Base-by-base conservation (phyloP, 2,888 invertebrate species). In the Cataglyphis albicans region DNA sequence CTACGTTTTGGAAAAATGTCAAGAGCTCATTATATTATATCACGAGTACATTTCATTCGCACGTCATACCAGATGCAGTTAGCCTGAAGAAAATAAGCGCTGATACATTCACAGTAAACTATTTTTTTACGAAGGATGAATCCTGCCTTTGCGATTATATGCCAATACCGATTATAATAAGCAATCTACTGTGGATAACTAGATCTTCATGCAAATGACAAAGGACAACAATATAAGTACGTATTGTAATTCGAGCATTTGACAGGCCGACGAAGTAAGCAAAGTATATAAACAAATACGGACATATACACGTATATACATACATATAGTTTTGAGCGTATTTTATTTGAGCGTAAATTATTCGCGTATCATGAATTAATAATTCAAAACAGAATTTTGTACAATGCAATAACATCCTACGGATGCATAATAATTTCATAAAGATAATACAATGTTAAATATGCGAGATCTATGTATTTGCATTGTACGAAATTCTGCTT, bases 81-180 rank as follows among this genome's bases (percentile, higher is more conserved):
- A 74, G 74, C 61, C 81, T 25, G 80, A 59, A 52, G 35, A 18
- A 44, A 25, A 75, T 25, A 38, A 75, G 21, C 86, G 84, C 82
- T 82, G 35, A 75, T 83, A 85, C 89, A 87, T 89, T 85, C 41
- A 85, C 88, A 84, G 76, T 84, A 65, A 89, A 86, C 86, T 89
- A 89, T 89, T 89, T 89, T 89, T 89, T 89, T 89, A 89, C 89
- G 68, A 82, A 64, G 57, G 83, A 75, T 55, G n/a, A 61, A 87
- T 70, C 88, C 84, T 86, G 84, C 70, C 86, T 89, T 81, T 55
- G 32, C 82, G 59, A n/a, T 76, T 74, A 21, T 64, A 64, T 63
- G 44, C 74, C 65, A 25, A 64, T 80, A 67, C 44, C 38, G 29
- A 63, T 59, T 48, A 29, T 80, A 63, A 55, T 55, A 80, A 72